A percentile compares a stretch with the other conserved stretches of the same genome.
Evolutionary conservation across 2,797 vertebrate species (phyloP).

Genomic region (Eupleurogrammus muticus): DNA sequence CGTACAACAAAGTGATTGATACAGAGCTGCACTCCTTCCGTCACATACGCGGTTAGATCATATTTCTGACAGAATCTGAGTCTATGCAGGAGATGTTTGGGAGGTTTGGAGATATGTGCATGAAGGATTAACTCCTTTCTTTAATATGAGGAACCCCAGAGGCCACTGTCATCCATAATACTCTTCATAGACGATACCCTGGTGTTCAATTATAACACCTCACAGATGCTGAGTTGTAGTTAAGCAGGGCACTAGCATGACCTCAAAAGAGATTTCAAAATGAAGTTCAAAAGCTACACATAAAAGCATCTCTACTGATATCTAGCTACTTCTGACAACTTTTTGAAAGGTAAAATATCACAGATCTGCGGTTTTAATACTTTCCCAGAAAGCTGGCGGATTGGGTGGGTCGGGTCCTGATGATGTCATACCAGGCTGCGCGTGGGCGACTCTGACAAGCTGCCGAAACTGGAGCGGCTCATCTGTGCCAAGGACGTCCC

Average conservation of each 20-base stretch:
- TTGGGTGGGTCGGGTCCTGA: neutral
- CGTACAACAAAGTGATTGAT: neutral
- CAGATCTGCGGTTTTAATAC: neutral
- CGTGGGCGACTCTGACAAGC: slow-evolving; percentile 91
- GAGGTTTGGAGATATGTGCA: neutral
- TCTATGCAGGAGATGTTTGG: neutral
- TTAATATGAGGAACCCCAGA: slow-evolving; percentile 1
- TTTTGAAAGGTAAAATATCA: neutral
- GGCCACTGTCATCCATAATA: slow-evolving; percentile 4
- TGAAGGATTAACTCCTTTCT: neutral
- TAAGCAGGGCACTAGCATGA: neutral
- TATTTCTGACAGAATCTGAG: too few species aligned
- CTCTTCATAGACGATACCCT: neutral
- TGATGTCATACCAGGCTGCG: slow-evolving; percentile 86
- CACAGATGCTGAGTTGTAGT: slow-evolving; percentile 2
- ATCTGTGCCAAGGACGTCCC: slow-evolving; percentile 93
- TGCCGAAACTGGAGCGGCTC: slow-evolving; percentile 92
- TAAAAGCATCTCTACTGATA: neutral
- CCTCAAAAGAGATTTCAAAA: neutral
- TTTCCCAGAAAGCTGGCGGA: neutral
- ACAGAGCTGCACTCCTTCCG: neutral
- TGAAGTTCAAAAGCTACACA: neutral
- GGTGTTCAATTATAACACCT: slow-evolving; percentile 17
- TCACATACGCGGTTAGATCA: neutral
- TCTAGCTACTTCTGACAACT: neutral